These are phyloP conservation scores for Kryptolebias marmoratus DNA, from an alignment of 2,113 vertebrate genomes.

Conservation along the genomic window DNA sequence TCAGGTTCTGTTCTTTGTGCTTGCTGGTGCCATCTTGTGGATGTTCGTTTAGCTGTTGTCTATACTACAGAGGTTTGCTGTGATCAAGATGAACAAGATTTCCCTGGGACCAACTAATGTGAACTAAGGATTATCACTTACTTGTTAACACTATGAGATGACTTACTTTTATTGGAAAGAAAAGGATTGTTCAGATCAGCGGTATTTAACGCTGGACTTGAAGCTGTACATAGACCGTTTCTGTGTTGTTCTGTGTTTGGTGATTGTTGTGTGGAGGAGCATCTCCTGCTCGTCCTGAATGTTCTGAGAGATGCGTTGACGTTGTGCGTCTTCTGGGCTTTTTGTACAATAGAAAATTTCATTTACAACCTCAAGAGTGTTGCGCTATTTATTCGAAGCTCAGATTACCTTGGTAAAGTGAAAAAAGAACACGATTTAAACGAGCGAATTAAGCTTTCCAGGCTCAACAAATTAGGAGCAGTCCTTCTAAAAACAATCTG, in stretches of 20 bases:
- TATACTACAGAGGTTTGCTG: conserved; percentile 40
- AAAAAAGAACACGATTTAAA: neutral
- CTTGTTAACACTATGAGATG: conserved; percentile 62
- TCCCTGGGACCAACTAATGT: conserved; percentile 42
- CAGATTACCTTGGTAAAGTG: neutral
- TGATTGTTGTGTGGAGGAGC: conserved; percentile 11
- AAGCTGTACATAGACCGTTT: conserved; percentile 55
- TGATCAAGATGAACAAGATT: conserved; percentile 36
- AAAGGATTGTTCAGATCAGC: conserved; percentile 20
- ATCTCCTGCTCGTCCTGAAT: conserved; percentile 38
- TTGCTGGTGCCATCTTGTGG: conserved; percentile 61
- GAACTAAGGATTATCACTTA: conserved; percentile 41
- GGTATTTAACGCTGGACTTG: conserved; percentile 57
- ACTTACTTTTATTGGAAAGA: conserved; percentile 29
- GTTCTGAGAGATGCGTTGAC: conserved; percentile 34
- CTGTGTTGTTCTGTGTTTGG: conserved; percentile 40
- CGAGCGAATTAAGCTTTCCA: neutral
- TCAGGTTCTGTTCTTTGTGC: conserved; percentile 34
- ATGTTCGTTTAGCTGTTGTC: conserved; percentile 36
- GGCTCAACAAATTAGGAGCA: neutral
- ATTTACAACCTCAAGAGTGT: conserved; percentile 10
- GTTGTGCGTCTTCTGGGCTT: conserved; percentile 32
- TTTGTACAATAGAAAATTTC: neutral
- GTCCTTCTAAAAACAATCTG: too few relatives aligned
- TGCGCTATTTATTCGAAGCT: conserved; percentile 38